Evolutionary conservation across 2,797 vertebrate genomes (phyloP).

Genomic region (Knipowitschia caucasica): DNA sequence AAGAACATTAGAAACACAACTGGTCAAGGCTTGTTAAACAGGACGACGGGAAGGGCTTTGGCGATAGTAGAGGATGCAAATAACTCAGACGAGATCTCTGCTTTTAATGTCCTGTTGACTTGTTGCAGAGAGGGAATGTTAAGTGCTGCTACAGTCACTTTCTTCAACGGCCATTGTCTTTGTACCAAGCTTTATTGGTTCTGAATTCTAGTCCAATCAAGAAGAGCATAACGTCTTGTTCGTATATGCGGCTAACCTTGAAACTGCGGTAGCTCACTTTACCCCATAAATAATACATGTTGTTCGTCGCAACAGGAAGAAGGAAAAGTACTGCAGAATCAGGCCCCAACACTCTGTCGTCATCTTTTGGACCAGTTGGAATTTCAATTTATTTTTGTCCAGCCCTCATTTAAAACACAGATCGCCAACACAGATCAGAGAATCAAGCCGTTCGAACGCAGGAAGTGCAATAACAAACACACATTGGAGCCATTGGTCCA

Average conservation of each 20-base stretch:
- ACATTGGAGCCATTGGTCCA: no score
- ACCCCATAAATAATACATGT: no score
- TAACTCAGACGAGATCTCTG: not conserved
- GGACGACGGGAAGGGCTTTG: slow-evolving; percentile 29
- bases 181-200: not conserved
- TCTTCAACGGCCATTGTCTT: not conserved
- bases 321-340: no score
- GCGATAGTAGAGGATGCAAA: not conserved
- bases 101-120: not conserved
- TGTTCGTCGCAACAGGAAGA: no score
- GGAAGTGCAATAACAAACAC: no score
- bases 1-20: slow-evolving; percentile 42
- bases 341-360: no score
- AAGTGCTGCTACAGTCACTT: not conserved
- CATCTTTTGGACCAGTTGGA: no score
- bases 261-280: no score
- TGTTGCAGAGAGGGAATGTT: not conserved
- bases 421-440: no score
- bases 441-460: no score
- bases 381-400: no score
- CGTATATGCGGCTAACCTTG: not conserved
- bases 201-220: not conserved
- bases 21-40: slow-evolving; percentile 51
- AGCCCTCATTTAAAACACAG: no score
- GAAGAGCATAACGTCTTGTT: not conserved